phyloP scores from a whole-genome alignment of 1,140 invertebrate genomes.

The Hylaeus volcanicus region DNA sequence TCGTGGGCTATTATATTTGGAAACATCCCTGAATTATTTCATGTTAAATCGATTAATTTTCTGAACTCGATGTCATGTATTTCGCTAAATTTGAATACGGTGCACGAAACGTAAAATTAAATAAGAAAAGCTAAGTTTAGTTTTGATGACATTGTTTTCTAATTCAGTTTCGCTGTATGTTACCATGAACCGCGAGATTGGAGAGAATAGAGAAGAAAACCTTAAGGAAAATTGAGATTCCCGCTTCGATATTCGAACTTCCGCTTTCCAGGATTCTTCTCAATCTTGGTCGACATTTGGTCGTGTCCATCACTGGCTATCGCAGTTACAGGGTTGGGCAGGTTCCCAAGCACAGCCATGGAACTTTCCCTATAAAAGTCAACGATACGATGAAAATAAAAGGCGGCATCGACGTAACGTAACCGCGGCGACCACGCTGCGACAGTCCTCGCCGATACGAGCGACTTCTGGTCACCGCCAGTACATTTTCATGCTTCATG shows the following conservation, averaged over 20 bases:
- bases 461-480: constrained; percentile 49
- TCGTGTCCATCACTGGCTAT: constrained; percentile 46
- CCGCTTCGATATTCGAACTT: constrained; percentile 17
- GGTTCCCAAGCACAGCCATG: constrained; percentile 57
- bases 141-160: too few relatives aligned
- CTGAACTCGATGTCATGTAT: too few relatives aligned
- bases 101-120: too few relatives aligned
- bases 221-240: constrained; percentile 18
- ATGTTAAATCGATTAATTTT: too few relatives aligned
- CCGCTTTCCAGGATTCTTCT: constrained; percentile 9
- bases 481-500: constrained; percentile 15
- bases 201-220: neutral
- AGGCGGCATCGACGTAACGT: constrained; percentile 60
- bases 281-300: constrained; percentile 11
- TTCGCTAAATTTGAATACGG: too few relatives aligned
- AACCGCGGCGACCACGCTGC: constrained; percentile 42
- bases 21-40: too few relatives aligned
- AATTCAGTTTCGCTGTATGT: too few relatives aligned
- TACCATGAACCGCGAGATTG: constrained; percentile 5
- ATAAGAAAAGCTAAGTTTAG: too few relatives aligned
- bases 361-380: constrained; percentile 76
- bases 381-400: constrained; percentile 70
- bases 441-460: constrained; percentile 55
- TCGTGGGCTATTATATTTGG: too few relatives aligned
- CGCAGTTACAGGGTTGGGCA: constrained; percentile 55